Evolutionary conservation across 30 jellyfish, hydroid and myxozoan species (phyloP).

Genomic region (Cassiopea andromeda): DNA sequence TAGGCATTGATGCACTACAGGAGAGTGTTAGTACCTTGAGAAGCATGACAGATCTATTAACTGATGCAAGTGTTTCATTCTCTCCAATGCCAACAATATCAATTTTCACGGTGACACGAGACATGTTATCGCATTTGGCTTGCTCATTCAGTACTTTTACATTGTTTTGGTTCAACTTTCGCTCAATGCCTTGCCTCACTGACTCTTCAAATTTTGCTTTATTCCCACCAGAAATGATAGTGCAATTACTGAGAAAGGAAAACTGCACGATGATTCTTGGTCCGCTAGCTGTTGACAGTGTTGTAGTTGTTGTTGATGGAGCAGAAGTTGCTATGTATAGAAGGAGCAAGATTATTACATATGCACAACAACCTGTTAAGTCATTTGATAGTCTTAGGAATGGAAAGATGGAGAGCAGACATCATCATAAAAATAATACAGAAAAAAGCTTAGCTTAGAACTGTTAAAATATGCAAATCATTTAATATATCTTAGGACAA

Average conservation of each 20-base stretch:
- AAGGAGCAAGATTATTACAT: background rate
- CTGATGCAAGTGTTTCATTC: constrained; percentile 34
- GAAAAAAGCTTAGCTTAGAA: too few species aligned
- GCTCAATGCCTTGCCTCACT: constrained; percentile 21
- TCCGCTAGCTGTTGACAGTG: constrained; percentile 11
- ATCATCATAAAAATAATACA: too few species aligned
- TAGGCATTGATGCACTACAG: too few species aligned
- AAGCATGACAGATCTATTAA: constrained; percentile 11
- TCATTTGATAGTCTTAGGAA: background rate
- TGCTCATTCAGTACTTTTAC: constrained; percentile 12
- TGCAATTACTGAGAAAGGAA: constrained; percentile 48
- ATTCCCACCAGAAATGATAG: constrained; percentile 23
- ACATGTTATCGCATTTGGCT: constrained; percentile 47
- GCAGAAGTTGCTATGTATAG: background rate
- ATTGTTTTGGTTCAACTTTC: constrained; percentile 14
- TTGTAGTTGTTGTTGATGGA: constrained; percentile 40
- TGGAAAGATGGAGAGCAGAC: too few species aligned
- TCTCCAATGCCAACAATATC: constrained; percentile 17
- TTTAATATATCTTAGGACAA: too few species aligned
- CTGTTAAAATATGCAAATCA: too few species aligned
- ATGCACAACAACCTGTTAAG: background rate
- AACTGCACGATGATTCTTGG: constrained; percentile 30
- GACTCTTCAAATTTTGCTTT: constrained; percentile 43
- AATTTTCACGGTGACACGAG: constrained; percentile 26
- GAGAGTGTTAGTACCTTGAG: constrained; percentile 25